These are phyloP conservation scores for Drosophila kanapiae DNA, from an alignment of 1,140 invertebrate species.

Conservation along the genomic window DNA sequence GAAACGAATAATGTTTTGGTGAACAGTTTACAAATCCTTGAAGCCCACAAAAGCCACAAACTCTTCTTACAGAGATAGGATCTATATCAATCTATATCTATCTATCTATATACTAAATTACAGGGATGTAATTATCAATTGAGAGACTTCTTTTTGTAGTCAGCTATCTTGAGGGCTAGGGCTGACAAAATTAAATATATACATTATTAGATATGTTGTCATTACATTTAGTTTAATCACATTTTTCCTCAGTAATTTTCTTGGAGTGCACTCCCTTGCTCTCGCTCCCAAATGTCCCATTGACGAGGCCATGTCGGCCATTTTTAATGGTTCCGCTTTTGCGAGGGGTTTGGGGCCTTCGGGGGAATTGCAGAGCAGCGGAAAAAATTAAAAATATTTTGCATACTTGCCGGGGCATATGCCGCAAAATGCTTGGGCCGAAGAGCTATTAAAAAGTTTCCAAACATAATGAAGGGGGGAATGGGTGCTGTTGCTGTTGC, in stretches of 20 bases:
- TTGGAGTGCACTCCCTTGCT: constrained; percentile 5
- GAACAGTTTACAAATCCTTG: too few species aligned
- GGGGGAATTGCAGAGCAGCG: constrained; percentile 17
- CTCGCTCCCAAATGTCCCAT: constrained; percentile 70
- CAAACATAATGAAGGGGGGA: constrained; percentile 35
- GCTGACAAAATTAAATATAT: too few species aligned
- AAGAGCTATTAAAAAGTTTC: constrained; percentile 72
- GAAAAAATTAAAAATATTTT: constrained; percentile 61
- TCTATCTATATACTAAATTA: too few species aligned
- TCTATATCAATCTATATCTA: too few species aligned
- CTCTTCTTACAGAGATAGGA: too few species aligned
- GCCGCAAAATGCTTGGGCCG: constrained; percentile 56
- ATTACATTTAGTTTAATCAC: too few species aligned
- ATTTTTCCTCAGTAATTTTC: not conserved
- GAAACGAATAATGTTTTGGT: too few species aligned
- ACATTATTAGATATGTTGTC: too few species aligned
- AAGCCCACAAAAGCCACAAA: too few species aligned
- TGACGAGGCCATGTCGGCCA: constrained; percentile 63
- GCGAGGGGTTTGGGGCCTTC: not conserved
- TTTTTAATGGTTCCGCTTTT: constrained; percentile 69
- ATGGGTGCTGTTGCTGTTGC: not conserved
- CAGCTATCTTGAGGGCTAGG: too few species aligned
- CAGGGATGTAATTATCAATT: too few species aligned
- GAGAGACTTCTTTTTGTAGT: too few species aligned
- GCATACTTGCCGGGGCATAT: constrained; percentile 53